Conservation (phyloP, 2,888 invertebrate genomes). For the Pandemis cinnamomeana region DNA sequence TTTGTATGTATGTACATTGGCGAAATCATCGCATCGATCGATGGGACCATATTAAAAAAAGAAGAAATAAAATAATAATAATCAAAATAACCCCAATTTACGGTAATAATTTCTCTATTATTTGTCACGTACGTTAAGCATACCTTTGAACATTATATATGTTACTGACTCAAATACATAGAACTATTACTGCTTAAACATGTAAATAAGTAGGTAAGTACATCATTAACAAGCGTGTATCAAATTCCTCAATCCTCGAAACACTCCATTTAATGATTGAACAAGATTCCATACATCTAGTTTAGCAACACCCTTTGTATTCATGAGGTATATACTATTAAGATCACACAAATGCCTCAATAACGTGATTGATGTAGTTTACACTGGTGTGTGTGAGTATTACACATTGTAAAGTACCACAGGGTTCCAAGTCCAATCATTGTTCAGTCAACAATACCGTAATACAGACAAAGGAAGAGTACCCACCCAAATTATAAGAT, state of each 20-base stretch:
- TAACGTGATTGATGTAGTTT: slow-evolving; percentile 27
- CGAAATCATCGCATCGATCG: too few relatives aligned
- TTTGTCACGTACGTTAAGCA: too few relatives aligned
- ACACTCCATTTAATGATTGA: slow-evolving; percentile 1
- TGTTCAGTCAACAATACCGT: slow-evolving; percentile 24
- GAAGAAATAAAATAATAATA: too few relatives aligned
- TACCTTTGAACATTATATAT: too few relatives aligned
- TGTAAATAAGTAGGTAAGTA: too few relatives aligned
- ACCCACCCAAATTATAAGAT: slow-evolving; percentile 25
- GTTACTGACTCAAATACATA: too few relatives aligned
- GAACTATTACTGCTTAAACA: too few relatives aligned
- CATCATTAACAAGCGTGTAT: not conserved
- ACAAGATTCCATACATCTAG: not conserved
- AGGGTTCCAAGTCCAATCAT: slow-evolving; percentile 16
- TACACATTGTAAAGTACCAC: not conserved
- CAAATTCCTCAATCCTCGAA: not conserved
- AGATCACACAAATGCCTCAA: slow-evolving; percentile 19
- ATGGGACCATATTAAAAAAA: too few relatives aligned
- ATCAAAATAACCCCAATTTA: too few relatives aligned
- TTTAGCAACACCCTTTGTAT: slow-evolving; percentile 24
- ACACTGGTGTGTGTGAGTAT: not conserved
- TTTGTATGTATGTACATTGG: too few relatives aligned
- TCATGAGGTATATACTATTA: slow-evolving; percentile 20
- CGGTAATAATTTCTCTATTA: too few relatives aligned
- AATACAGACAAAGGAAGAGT: slow-evolving; percentile 28